A percentile compares a stretch with the other conserved stretches of the same genome.
phyloP scores from a whole-genome alignment of 1,140 invertebrate species.

The Diorhabda sublineata region DNA sequence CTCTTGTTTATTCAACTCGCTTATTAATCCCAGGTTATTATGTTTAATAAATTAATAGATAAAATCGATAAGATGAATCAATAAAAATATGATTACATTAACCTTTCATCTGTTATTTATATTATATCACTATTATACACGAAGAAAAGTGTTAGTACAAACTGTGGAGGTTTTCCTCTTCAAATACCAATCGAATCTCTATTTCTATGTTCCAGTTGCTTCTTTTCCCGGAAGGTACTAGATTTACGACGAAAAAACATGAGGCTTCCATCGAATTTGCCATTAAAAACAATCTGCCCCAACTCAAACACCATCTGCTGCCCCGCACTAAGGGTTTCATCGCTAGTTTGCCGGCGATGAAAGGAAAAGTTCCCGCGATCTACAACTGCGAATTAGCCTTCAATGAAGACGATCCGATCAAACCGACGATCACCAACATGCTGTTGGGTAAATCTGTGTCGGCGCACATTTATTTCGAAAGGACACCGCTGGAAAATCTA shows the following conservation, averaged over 20 bases:
- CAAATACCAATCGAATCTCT: not conserved
- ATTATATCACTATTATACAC: too few relatives aligned
- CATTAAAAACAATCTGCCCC: slow-evolving; percentile 75
- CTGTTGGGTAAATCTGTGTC: slow-evolving; percentile 71
- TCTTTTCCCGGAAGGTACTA: slow-evolving; percentile 91
- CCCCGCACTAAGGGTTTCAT: slow-evolving; percentile 92
- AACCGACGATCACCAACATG: slow-evolving; percentile 77
- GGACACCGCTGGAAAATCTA: slow-evolving; percentile 76
- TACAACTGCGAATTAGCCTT: slow-evolving; percentile 84
- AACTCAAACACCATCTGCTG: slow-evolving; percentile 84
- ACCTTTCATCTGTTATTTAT: too few relatives aligned
- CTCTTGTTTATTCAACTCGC: too few relatives aligned
- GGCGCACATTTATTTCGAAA: slow-evolving; percentile 74
- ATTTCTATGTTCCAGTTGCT: slow-evolving; percentile 59
- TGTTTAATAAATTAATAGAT: too few relatives aligned
- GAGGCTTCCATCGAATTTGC: slow-evolving; percentile 85
- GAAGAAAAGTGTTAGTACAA: too few relatives aligned
- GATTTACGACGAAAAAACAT: slow-evolving; percentile 85
- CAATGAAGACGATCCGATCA: slow-evolving; percentile 57
- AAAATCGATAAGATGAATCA: too few relatives aligned
- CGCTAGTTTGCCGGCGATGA: slow-evolving; percentile 67
- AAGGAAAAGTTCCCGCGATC: slow-evolving; percentile 74
- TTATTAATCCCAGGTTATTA: too few relatives aligned
- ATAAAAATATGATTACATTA: too few relatives aligned
- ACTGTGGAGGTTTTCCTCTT: too few relatives aligned